Evolutionary conservation across 2,113 vertebrate genomes (phyloP).

Genomic region (Varanus komodoensis): DNA sequence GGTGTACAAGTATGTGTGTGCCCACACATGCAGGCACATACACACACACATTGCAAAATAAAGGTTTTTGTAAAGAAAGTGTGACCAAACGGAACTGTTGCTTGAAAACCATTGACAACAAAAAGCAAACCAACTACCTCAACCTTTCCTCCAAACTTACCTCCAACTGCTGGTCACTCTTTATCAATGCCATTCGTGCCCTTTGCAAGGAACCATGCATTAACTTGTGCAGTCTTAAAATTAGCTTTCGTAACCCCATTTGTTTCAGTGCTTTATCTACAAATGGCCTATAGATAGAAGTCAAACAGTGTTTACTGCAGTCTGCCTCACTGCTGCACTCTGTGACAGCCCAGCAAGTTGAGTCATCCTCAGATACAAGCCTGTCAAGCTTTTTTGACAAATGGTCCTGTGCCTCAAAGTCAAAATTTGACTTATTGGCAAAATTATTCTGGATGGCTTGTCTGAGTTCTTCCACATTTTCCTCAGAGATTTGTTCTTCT

Average conservation of each 20-base stretch:
- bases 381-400: slow-evolving; percentile 78
- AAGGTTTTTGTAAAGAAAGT: not conserved
- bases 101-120: not conserved
- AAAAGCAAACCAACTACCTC: not conserved
- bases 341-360: slow-evolving; percentile 74
- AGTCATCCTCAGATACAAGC: slow-evolving; percentile 87
- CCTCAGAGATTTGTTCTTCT: slow-evolving; percentile 74
- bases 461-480: slow-evolving; percentile 53
- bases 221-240: slow-evolving; percentile 96
- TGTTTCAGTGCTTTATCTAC: slow-evolving; percentile 99
- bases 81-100: not conserved
- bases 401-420: slow-evolving; percentile 73
- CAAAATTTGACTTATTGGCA: slow-evolving; percentile 67
- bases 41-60: not conserved
- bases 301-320: slow-evolving; percentile 85
- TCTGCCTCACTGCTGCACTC: slow-evolving; percentile 70
- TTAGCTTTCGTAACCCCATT: slow-evolving; percentile 97
- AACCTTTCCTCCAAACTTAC: slow-evolving; percentile 76
- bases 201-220: slow-evolving; percentile 97
- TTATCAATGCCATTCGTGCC: slow-evolving; percentile 89
- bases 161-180: slow-evolving; percentile 86
- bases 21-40: not conserved
- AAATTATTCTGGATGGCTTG: slow-evolving; percentile 65
- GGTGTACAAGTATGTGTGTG: not conserved
- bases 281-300: slow-evolving; percentile 96